Conservation (phyloP, 2,888 invertebrate genomes). For the Perithous albicinctus region DNA sequence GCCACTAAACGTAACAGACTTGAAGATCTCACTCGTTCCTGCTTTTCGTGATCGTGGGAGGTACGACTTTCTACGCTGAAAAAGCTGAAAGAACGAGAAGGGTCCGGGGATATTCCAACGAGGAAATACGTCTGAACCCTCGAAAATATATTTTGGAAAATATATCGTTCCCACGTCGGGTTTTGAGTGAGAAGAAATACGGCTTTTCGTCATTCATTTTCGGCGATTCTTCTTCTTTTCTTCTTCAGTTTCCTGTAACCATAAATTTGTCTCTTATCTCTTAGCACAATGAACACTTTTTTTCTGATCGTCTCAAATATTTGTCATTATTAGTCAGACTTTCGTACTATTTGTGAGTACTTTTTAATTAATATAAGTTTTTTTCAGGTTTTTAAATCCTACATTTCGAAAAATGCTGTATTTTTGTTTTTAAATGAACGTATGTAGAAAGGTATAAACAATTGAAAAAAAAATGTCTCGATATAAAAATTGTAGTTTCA, state of each 20-base stretch:
- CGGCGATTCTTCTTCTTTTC: background rate
- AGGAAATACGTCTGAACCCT: constrained; percentile 38
- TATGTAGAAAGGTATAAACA: no score
- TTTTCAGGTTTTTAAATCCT: no score
- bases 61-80: constrained; percentile 41
- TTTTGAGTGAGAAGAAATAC: constrained; percentile 50
- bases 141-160: constrained; percentile 62
- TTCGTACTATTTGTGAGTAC: no score
- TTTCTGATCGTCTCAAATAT: background rate
- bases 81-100: constrained; percentile 56
- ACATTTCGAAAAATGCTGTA: no score
- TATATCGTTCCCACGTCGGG: constrained; percentile 60
- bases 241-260: constrained; percentile 24
- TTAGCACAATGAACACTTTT: background rate
- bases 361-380: no score
- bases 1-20: background rate
- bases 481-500: no score
- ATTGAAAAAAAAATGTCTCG: no score
- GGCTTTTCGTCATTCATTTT: constrained; percentile 2
- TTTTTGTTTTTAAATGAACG: no score
- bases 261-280: constrained; percentile 29
- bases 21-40: constrained; percentile 46
- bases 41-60: constrained; percentile 60
- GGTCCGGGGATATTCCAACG: constrained; percentile 45
- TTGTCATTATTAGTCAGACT: no score